phyloP scores from a whole-genome alignment of 2,113 vertebrate genomes.

The Lophochroa leadbeateri region DNA sequence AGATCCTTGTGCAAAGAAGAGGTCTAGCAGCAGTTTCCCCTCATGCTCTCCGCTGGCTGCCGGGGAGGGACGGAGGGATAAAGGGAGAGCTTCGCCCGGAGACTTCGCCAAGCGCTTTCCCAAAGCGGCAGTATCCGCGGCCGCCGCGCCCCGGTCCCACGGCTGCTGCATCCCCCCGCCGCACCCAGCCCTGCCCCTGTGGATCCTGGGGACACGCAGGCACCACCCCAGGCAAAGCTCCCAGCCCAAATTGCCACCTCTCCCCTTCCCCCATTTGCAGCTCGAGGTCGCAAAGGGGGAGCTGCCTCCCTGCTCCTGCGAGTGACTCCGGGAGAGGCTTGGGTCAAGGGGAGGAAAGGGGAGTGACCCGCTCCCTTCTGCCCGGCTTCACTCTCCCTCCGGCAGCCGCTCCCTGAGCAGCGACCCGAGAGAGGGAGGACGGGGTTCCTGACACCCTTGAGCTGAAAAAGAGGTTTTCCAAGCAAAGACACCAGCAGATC shows the following conservation, averaged over 20 bases:
- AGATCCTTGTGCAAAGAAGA: too few relatives aligned
- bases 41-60: not conserved
- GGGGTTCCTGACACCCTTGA: not conserved
- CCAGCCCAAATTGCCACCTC: not conserved
- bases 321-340: not conserved
- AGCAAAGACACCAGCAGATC: constrained; percentile 17
- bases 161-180: not conserved
- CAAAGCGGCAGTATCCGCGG: not conserved
- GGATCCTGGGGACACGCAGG: not conserved
- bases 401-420: not conserved
- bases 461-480: not conserved
- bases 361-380: not conserved
- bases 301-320: not conserved
- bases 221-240: not conserved
- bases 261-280: not conserved
- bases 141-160: not conserved
- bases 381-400: not conserved
- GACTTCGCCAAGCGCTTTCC: not conserved
- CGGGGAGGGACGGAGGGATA: not conserved
- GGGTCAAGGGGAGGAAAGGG: not conserved
- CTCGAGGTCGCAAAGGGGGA: not conserved
- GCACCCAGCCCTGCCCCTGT: not conserved
- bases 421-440: not conserved
- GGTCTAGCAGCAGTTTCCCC: too few relatives aligned
- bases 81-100: not conserved